A percentile compares a stretch with the other conserved stretches of the same genome.
Evolutionary conservation across 2,888 invertebrate species (phyloP).

Genomic region (Galerucella pusilla): DNA sequence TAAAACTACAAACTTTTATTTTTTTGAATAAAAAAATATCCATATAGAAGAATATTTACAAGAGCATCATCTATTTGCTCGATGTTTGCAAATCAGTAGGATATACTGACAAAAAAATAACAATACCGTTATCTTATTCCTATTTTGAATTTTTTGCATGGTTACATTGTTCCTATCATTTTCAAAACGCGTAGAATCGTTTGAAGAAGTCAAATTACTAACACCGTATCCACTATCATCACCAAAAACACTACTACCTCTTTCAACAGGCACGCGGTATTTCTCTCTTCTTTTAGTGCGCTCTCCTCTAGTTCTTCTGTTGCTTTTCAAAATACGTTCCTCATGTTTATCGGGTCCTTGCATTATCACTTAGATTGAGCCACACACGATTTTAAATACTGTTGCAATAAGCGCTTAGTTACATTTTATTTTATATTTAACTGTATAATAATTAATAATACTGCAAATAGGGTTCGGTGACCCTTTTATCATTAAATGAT

Average conservation of each 20-base stretch:
- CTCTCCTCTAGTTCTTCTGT: constrained; percentile 58
- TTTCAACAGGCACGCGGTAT: constrained; percentile 53
- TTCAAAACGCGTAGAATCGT: constrained; percentile 37
- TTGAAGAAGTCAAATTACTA: constrained; percentile 42
- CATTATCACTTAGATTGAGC: background rate
- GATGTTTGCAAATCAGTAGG: background rate
- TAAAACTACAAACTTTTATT: too few species aligned
- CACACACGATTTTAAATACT: constrained; percentile 3
- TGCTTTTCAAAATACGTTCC: constrained; percentile 28
- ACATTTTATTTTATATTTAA: constrained; percentile 7
- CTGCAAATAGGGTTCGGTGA: constrained; percentile 26
- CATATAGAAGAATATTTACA: too few species aligned
- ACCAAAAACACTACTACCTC: constrained; percentile 32
- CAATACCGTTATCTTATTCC: background rate
- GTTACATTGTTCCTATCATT: background rate
- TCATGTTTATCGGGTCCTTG: background rate
- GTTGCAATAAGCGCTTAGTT: constrained; percentile 7
- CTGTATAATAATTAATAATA: constrained; percentile 16
- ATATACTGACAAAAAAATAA: background rate
- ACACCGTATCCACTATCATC: constrained; percentile 39
- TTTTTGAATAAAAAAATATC: too few species aligned
- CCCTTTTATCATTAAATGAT: constrained; percentile 21
- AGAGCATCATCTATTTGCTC: too few species aligned
- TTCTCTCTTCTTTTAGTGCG: constrained; percentile 59
- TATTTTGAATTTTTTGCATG: background rate